Percentiles rank a stretch among this genome's conserved stretches.
Evolutionary conservation across 2,113 vertebrate species (phyloP).

Genomic region (Chaenogobius annularis): DNA sequence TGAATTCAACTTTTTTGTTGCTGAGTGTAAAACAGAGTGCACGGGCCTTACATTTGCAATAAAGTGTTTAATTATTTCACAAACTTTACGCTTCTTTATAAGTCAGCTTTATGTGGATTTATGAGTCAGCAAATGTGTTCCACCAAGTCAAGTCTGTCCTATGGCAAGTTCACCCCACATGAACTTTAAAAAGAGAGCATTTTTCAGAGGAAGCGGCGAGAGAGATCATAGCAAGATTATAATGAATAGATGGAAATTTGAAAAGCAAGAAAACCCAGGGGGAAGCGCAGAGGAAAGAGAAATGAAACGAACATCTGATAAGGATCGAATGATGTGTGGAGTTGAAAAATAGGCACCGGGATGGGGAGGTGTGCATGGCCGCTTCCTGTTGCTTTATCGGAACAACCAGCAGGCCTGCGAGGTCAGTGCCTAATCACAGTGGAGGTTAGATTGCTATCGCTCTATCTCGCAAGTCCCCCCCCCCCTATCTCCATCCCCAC

Average conservation of each 20-base stretch:
- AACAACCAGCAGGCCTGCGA: conserved; percentile 53
- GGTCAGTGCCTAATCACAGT: conserved; percentile 64
- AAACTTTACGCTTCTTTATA: neutral
- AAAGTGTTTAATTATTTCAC: neutral
- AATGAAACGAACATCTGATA: conserved; percentile 50
- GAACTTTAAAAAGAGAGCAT: conserved; percentile 33
- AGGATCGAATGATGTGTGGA: conserved; percentile 54
- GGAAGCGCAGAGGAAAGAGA: conserved; percentile 29
- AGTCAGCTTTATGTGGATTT: neutral
- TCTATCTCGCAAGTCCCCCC: conserved; percentile 18
- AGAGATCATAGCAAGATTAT: conserved; percentile 36
- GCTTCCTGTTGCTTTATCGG: conserved; percentile 52
- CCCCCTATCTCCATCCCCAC: conserved; percentile 29
- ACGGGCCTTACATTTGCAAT: neutral
- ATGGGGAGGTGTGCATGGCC: conserved; percentile 15
- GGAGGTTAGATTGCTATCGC: conserved; percentile 66
- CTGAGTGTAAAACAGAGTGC: no score
- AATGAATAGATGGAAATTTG: conserved; percentile 31
- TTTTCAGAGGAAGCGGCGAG: conserved; percentile 26
- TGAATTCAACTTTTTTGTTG: neutral
- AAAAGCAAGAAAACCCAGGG: conserved; percentile 35
- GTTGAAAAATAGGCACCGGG: conserved; percentile 42
- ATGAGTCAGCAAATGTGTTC: conserved; percentile 23
- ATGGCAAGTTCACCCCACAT: conserved; percentile 13
- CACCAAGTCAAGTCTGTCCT: conserved; percentile 7